phyloP scores from a whole-genome alignment of 1,140 invertebrate genomes.

The Melanaphis sacchari region DNA sequence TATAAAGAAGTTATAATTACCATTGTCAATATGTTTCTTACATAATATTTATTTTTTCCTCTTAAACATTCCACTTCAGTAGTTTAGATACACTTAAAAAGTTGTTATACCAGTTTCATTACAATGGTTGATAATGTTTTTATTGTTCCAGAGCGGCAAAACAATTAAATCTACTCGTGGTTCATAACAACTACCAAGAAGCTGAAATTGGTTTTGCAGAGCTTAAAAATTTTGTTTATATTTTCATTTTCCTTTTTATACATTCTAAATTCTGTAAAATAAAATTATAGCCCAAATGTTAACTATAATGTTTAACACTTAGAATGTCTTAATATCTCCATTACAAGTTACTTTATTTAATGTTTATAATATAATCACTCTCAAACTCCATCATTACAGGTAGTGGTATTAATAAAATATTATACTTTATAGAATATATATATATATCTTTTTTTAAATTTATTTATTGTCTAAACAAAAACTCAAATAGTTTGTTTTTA shows the following conservation, averaged over 20 bases:
- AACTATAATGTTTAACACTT: not conserved
- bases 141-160: conserved; percentile 42
- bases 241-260: not conserved
- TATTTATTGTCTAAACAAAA: not conserved
- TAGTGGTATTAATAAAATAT: not conserved
- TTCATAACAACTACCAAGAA: conserved; percentile 31
- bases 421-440: conserved; percentile 23
- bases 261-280: conserved; percentile 39
- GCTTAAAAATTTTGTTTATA: conserved; percentile 31
- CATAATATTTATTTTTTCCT: not conserved
- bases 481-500: conserved; percentile 10
- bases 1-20: not conserved
- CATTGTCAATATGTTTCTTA: not conserved
- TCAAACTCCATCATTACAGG: conserved; percentile 9
- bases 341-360: not conserved
- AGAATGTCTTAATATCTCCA: conserved; percentile 13
- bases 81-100: not conserved
- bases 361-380: not conserved
- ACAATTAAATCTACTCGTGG: conserved; percentile 30
- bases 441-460: not conserved
- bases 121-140: not conserved
- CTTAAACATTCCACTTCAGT: not conserved
- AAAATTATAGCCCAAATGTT: not conserved
- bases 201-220: not conserved
- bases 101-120: not conserved